Conservation (phyloP, 2,888 invertebrate species). For the Yponomeuta evonymella region DNA sequence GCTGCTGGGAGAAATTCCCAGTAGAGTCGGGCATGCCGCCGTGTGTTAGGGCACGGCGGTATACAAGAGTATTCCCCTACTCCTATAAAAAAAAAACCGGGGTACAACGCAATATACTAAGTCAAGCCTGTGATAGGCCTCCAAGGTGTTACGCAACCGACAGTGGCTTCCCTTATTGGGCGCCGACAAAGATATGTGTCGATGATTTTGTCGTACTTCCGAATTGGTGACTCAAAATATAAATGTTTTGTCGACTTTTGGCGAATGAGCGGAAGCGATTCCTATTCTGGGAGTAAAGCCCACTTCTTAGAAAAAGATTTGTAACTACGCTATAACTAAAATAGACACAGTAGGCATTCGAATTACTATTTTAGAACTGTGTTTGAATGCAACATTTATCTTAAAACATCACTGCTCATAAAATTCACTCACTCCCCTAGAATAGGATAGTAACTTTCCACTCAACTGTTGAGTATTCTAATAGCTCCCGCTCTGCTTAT, state of each 20-base stretch:
- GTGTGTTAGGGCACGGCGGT: too few relatives aligned
- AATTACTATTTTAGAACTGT: too few relatives aligned
- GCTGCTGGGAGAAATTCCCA: too few relatives aligned
- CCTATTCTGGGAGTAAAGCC: neutral
- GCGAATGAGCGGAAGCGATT: neutral
- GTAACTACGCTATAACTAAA: neutral
- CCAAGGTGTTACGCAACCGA: neutral
- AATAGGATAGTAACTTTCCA: too few relatives aligned
- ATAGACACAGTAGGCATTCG: too few relatives aligned
- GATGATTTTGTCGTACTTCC: conserved; percentile 51
- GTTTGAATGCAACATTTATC: too few relatives aligned
- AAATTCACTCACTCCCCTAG: too few relatives aligned
- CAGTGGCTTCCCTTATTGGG: conserved; percentile 15
- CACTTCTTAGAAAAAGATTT: neutral
- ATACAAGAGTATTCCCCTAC: too few relatives aligned
- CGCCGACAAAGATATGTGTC: conserved; percentile 42
- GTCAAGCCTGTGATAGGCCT: neutral
- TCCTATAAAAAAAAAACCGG: too few relatives aligned
- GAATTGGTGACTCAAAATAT: conserved; percentile 39
- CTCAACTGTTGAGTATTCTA: neutral
- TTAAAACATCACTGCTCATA: too few relatives aligned
- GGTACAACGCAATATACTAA: too few relatives aligned
- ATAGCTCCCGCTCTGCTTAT: neutral
- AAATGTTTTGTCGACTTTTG: neutral
- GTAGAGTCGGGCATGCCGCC: too few relatives aligned